Evolutionary conservation across 2,888 invertebrate genomes (phyloP), one percentile per base, ranked within the genome.

Genomic region (Euphydryas editha): DNA sequence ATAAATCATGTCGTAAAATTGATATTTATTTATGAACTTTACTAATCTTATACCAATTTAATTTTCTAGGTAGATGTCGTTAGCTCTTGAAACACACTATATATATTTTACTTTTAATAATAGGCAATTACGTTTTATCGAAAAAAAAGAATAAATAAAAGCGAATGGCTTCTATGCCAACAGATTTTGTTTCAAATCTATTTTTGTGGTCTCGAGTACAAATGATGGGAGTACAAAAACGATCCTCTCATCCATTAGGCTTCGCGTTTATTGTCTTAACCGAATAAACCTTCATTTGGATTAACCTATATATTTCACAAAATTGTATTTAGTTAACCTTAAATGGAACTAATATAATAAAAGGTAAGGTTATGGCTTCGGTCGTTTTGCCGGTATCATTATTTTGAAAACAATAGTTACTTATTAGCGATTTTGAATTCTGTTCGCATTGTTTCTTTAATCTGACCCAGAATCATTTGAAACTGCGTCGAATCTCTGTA

Each of bases 381-480:
- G 8, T 30, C 30, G 6, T 30, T 5, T 3, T 30, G 18, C 37
- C 44, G 18, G 18, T 47, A 37, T 17, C 17, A 36, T 10, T 54
- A 36, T 54, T 36, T n/a, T 17, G 7, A 3, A 54, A 36, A 54
- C 10, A 36, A 54, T 10, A 11, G 8, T 36, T 30, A 36, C 17
- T 54, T 36, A 36, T 57, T n/a, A 21, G 24, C 30, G 3, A 60
- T 69, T 64, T 47, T 64, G 36, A 67, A 67, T 20, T 64, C 64
- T 30, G 77, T 78, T n/a, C 76, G 68, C 71, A 76, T 70, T 11
- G 71, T 74, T 67, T 78, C 75, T 44, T 68, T 81, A 72, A 95
- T 95, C 77, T 95, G 95, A 0, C 96, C 96, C 47, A 94, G 87
- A 0, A 95, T 81, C 72, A 96, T 84, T 68, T 95, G 92, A 73